Evolutionary conservation across 2,113 vertebrate genomes (phyloP).

Genomic region (Gymnorhina tibicen): DNA sequence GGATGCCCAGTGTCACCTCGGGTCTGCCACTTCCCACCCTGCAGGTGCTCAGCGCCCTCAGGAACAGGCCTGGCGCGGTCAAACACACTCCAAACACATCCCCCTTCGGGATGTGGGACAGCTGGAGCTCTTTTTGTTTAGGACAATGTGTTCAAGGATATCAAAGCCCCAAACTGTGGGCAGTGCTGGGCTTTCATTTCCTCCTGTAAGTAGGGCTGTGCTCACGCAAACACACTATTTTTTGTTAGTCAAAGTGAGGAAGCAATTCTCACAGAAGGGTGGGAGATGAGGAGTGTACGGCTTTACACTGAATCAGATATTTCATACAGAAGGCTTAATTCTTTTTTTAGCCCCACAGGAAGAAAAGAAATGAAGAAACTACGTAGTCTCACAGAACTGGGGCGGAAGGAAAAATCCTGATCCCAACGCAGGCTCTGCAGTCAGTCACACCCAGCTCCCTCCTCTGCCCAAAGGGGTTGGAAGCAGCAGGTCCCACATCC

Average conservation of each 20-base stretch:
- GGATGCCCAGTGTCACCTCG: background rate
- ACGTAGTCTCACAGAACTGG: background rate
- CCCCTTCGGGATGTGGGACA: background rate
- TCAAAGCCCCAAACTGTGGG: background rate
- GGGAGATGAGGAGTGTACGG: background rate
- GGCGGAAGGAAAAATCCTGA: background rate
- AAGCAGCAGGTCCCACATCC: background rate
- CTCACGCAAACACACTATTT: background rate
- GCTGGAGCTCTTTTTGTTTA: background rate
- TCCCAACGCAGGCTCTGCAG: background rate
- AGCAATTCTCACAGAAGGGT: background rate
- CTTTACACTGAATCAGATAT: background rate
- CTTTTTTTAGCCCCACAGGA: background rate
- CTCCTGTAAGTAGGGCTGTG: background rate
- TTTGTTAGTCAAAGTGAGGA: background rate
- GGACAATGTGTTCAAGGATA: background rate
- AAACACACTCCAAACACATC: background rate
- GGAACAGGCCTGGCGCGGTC: background rate
- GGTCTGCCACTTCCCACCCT: background rate
- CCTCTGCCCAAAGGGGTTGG: background rate
- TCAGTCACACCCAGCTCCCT: background rate
- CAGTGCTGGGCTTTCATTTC: background rate
- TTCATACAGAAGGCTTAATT: background rate
- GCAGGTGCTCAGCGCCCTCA: background rate
- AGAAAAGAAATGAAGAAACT: background rate